phyloP scores from a whole-genome alignment of 2,797 vertebrate genomes.

The Pyrocephalus nanus region DNA sequence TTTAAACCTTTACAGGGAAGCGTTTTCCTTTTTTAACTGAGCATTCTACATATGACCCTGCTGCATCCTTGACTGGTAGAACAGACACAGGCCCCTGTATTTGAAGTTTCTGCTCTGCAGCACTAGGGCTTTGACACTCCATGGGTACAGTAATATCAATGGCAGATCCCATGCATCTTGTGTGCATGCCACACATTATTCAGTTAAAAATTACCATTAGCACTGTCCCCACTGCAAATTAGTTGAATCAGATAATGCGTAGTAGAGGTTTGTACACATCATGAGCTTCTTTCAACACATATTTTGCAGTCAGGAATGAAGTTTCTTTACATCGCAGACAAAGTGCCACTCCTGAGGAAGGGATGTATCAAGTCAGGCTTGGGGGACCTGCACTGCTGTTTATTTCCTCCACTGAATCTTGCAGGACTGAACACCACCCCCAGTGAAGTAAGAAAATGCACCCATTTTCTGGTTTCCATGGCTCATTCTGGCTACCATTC shows the following conservation, averaged over 20 bases:
- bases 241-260: background rate
- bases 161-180: background rate
- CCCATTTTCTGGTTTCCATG: background rate
- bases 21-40: background rate
- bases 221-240: background rate
- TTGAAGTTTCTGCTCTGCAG: background rate
- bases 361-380: background rate
- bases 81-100: background rate
- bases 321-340: background rate
- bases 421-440: background rate
- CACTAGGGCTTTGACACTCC: background rate
- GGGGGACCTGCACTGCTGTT: background rate
- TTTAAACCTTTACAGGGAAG: background rate
- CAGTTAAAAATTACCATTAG: background rate
- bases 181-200: background rate
- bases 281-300: background rate
- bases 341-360: background rate
- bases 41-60: background rate
- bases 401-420: background rate
- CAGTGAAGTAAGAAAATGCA: background rate
- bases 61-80: background rate
- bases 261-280: background rate
- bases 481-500: background rate
- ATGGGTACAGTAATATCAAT: background rate
- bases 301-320: background rate